Base-by-base conservation (phyloP, 2,113 vertebrate species). In the Aphyosemion australe region DNA sequence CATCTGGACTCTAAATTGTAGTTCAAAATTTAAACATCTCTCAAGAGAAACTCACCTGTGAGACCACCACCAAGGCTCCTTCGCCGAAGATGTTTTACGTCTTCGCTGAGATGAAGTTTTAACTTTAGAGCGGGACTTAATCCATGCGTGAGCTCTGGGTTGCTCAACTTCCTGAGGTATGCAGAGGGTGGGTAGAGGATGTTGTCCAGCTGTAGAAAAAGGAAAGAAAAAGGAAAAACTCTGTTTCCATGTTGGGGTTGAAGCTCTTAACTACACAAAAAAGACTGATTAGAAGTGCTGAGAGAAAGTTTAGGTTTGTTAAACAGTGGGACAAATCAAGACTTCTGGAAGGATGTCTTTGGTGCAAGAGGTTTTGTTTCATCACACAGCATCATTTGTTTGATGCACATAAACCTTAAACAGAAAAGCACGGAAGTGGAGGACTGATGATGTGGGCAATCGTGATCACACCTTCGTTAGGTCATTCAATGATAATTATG, bases 61-160 rank as follows among this genome's bases (percentile, higher is more conserved):
- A 98, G 89, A 9, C 95, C 97, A 12, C 96, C 96, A 19, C 97
- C 97, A 0, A 99, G 94, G 65, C 97, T 99, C 71, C 96, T 94
- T 53, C 97, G 91, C n/a, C 96, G 92, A 32, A 96, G 68, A 46
- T 94, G 84, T 67, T 81, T 93, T 7, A 94, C 95, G 65, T 98
- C 96, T 37, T 97, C 96, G 52, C 93, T 95, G 61, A 97, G 90
- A 51, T 96, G 94, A 1, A 89, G 92, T 71, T 94, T 95, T 49
- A 94, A 93, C 75, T 95, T 96, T 34, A 92, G 79, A 0, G 93
- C 88, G 15, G 93, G 92, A 26, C 91, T 90, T 32, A 89, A 80
- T 37, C 91, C 88, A 12, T 72, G 83, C 64, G 86, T 91, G 41
- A 95, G 78, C 59, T 98, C 96, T 1, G 95, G 95, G 84, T 94